Evolutionary conservation across 2,888 invertebrate genomes (phyloP), one percentile per base, ranked within the genome.

Genomic region (Galeruca laticollis): DNA sequence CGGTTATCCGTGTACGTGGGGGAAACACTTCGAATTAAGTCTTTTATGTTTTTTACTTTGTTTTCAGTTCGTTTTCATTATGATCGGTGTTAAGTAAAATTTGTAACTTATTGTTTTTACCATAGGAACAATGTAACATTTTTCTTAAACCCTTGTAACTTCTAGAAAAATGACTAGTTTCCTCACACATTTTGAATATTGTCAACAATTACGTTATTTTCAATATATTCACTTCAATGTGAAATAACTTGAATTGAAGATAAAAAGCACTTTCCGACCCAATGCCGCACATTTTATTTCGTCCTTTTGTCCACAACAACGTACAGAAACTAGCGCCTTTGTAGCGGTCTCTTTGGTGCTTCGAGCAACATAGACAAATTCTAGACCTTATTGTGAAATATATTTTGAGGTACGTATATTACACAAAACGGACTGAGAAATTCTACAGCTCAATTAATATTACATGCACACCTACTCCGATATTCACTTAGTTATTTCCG

Each of bases 331-430:
- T 11, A 15, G 11, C 5, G 40, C 51, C 62, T 52, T 62, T 62
- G 51, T 62, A 35, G 51, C 26, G 62, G 62, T 62, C 9, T 62
- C 18, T 35, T 18, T 35, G 21, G 13, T 3, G 20, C 61, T 49
- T 61, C 47, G 51, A 62, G 43, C 62, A 15, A 43, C 49, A 37
- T 15, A 26, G 40, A 11, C 10, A 59, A 62, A 35, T 35, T 62
- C 51, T 51, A 10, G 62, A 51, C 49, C 33, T 49, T 26, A 61
- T 51, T 62, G 62, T 62, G 20, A 18, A 62, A 15, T 18, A 47
- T 47, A 49, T 26, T 49, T 47, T 60, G 43, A 31, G 47, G 31
- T 31, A 33, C 15, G 35, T 57, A 57, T 35, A 35, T 35, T 51
- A 61, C n/a, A 31, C 18, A 60, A 49, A 61, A 61, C 35, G 26